Evolutionary conservation across 2,113 vertebrate species (phyloP).

Genomic region (Echinops telfairi): DNA sequence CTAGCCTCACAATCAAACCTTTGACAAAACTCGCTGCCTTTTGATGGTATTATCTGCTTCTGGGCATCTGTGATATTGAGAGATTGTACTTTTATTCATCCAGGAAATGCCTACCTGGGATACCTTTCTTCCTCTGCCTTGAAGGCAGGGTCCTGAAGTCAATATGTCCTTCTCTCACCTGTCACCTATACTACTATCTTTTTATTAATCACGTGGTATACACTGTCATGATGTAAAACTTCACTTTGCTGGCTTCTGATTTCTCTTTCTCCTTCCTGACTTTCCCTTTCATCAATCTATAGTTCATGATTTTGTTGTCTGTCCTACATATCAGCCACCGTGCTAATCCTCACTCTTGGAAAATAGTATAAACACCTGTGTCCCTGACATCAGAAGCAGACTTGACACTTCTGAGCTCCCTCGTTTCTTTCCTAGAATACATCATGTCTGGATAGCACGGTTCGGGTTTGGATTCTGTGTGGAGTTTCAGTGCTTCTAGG

Average conservation of each 20-base stretch:
- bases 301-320: not conserved
- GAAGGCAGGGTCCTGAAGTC: not conserved
- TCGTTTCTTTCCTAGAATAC: not conserved
- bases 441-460: accelerated
- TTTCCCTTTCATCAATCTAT: not conserved
- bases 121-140: slow-evolving; percentile 42
- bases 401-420: not conserved
- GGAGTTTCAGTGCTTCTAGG: not conserved
- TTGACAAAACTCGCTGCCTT: slow-evolving; percentile 54
- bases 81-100: slow-evolving; percentile 57
- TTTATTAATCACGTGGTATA: not conserved
- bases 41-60: slow-evolving; percentile 73
- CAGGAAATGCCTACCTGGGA: not conserved
- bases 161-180: not conserved
- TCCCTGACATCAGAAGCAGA: not conserved
- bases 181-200: not conserved
- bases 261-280: not conserved
- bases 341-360: not conserved
- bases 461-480: accelerated
- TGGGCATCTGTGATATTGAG: slow-evolving; percentile 59
- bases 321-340: not conserved
- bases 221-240: not conserved
- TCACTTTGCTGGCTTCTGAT: not conserved
- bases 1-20: slow-evolving; percentile 41
- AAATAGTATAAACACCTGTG: not conserved